phyloP scores from a whole-genome alignment of 1,140 invertebrate species.

The Heliconius nattereri region DNA sequence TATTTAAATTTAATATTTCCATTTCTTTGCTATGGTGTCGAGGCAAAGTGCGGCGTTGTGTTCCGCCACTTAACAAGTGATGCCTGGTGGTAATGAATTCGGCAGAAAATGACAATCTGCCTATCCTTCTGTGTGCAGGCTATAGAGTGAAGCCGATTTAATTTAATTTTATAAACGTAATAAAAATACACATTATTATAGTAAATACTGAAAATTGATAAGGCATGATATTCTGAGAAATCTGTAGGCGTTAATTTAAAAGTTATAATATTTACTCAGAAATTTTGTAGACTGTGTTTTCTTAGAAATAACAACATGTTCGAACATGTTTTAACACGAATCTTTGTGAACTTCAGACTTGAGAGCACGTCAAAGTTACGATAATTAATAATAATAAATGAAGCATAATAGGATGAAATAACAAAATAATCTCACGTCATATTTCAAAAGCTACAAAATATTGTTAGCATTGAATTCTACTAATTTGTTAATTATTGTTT shows the following conservation, averaged over 20 bases:
- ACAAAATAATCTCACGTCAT: constrained; percentile 10
- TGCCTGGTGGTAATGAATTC: too few species aligned
- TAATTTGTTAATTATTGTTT: constrained; percentile 20
- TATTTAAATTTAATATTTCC: too few species aligned
- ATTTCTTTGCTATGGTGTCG: too few species aligned
- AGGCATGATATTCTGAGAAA: not conserved
- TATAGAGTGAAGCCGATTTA: too few species aligned
- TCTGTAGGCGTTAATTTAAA: not conserved
- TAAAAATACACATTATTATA: not conserved
- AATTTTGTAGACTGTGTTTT: too few species aligned
- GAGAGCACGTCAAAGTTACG: not conserved
- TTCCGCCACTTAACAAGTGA: too few species aligned
- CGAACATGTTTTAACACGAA: not conserved
- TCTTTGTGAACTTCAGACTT: not conserved
- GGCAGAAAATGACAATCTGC: too few species aligned
- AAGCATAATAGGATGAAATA: constrained; percentile 5
- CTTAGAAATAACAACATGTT: too few species aligned
- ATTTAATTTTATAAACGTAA: too few species aligned
- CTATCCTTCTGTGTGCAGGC: too few species aligned
- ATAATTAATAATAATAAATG: constrained; percentile 1
- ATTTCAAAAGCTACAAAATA: constrained; percentile 2
- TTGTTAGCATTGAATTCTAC: not conserved
- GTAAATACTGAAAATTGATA: not conserved
- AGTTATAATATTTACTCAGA: not conserved
- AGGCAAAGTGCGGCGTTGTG: too few species aligned